Conservation (phyloP, 2,797 vertebrate species). For the Rachycentron canadum region DNA sequence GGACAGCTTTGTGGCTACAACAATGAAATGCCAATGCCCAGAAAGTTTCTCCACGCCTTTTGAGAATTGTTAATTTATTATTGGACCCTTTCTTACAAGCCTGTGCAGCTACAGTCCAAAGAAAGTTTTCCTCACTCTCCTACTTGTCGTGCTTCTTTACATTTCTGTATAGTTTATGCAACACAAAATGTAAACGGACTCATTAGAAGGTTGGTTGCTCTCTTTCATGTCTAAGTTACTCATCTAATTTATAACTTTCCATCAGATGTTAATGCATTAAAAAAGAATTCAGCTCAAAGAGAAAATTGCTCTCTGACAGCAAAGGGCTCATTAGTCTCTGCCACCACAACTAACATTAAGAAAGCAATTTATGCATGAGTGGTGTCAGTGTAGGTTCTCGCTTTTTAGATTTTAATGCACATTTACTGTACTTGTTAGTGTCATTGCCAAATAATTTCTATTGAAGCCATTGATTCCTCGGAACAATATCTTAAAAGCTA, state of each 20-base stretch:
- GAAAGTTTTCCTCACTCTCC: slow-evolving; percentile 66
- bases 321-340: slow-evolving; percentile 52
- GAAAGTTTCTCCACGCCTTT: slow-evolving; percentile 75
- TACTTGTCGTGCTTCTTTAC: slow-evolving; percentile 42
- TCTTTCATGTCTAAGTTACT: slow-evolving; percentile 36
- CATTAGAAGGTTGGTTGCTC: slow-evolving; percentile 13
- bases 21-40: slow-evolving; percentile 76
- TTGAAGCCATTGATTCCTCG: slow-evolving; percentile 38
- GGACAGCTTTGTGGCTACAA: slow-evolving; percentile 77
- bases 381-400: slow-evolving; percentile 32
- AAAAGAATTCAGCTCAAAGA: slow-evolving; percentile 40
- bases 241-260: slow-evolving; percentile 39
- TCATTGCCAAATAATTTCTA: slow-evolving; percentile 32
- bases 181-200: slow-evolving; percentile 31
- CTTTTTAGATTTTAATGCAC: slow-evolving; percentile 38
- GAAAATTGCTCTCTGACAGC: slow-evolving; percentile 48
- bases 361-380: slow-evolving; percentile 47
- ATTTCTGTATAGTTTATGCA: slow-evolving; percentile 33
- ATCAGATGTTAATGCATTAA: slow-evolving; percentile 41
- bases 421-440: background rate
- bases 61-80: slow-evolving; percentile 74
- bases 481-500: slow-evolving; percentile 33
- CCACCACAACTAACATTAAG: slow-evolving; percentile 40
- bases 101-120: slow-evolving; percentile 54
- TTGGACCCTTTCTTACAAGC: slow-evolving; percentile 71